Evolutionary conservation across 2,113 vertebrate species (phyloP), one percentile per base, ranked within the genome.

Genomic region (Suncus etruscus): DNA sequence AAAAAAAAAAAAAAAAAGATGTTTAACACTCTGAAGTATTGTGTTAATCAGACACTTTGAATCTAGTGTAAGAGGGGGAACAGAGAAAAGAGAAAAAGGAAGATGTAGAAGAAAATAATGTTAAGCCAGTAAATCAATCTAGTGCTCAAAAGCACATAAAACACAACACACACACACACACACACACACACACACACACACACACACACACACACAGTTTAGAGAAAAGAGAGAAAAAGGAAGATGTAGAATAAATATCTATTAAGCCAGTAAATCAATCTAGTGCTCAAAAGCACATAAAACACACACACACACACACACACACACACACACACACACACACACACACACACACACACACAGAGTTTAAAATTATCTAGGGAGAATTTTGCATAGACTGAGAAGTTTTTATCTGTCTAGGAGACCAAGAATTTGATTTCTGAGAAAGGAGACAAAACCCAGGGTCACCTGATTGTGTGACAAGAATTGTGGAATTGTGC

Each of bases 161-260:
- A 54, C 51, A 54, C 51, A 54, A 11, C 51, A 11, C 51, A 11
- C 51, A 11, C 51, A 54, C 51, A 54, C 51, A 54, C 51, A 51
- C 50, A 12, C 50, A 9, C 12, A 12, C 50, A 54, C 51, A 54
- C 51, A 54, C 51, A 54, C 51, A 54, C 9, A 15, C 51, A 54
- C 51, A 54, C 16, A 14, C 16, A 6, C 51, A 54, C 16, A 54
- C 16, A 54, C 9, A 54, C 51, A 11, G n/a, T n/a, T 4, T 2
- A 54, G 54, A 54, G 54, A 54, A 16, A 16, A 1, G 54, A 54
- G 54, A 54, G 54, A 54, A 54, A 16, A 54, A 39, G 39, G 39
- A 54, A 12, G 51, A 54, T 76, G 6, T 91, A 79, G 61, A 89
- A 79, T 86, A 93, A 69, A 65, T 65, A n/a, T 61, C 25, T 7